Evolutionary conservation across 1,140 invertebrate genomes (phyloP).

Genomic region (Gryon sp.): DNA sequence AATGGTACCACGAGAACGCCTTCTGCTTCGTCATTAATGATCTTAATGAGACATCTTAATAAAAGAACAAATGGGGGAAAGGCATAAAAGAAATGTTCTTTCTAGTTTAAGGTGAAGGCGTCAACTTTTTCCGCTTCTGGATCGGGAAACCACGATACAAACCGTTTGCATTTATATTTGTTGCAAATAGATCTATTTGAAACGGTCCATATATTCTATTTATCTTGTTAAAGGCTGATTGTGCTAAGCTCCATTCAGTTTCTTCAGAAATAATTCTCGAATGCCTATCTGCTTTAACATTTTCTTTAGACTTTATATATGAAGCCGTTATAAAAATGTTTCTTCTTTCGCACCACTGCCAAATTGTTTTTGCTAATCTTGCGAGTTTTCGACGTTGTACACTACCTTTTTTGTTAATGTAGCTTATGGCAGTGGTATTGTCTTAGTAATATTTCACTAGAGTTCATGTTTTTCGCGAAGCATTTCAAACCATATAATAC

Average conservation of each 20-base stretch:
- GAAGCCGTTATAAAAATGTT: slow-evolving; percentile 51
- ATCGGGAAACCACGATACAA: slow-evolving; percentile 9
- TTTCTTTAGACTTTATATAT: slow-evolving; percentile 54
- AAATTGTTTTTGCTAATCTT: slow-evolving; percentile 40
- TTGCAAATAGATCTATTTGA: slow-evolving; percentile 6
- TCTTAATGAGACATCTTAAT: slow-evolving; percentile 30
- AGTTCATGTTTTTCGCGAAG: no score
- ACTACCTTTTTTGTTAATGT: slow-evolving; percentile 48
- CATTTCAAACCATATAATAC: no score
- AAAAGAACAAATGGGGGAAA: slow-evolving; percentile 52
- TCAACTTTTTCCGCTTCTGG: not conserved
- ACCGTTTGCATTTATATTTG: not conserved
- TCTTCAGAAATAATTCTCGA: slow-evolving; percentile 55
- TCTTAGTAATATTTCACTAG: no score
- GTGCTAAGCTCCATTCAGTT: slow-evolving; percentile 41
- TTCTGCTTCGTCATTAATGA: no score
- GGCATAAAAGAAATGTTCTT: slow-evolving; percentile 30
- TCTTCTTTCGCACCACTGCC: slow-evolving; percentile 46
- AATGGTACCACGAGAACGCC: slow-evolving; percentile 59
- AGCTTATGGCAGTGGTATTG: slow-evolving; percentile 10
- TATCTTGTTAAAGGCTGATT: slow-evolving; percentile 11
- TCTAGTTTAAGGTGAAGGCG: slow-evolving; percentile 29
- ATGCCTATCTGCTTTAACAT: slow-evolving; percentile 49
- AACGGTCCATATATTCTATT: not conserved
- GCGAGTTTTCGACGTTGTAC: slow-evolving; percentile 20